Conservation (phyloP, 2,113 vertebrate species). For the Eurypyga helias region DNA sequence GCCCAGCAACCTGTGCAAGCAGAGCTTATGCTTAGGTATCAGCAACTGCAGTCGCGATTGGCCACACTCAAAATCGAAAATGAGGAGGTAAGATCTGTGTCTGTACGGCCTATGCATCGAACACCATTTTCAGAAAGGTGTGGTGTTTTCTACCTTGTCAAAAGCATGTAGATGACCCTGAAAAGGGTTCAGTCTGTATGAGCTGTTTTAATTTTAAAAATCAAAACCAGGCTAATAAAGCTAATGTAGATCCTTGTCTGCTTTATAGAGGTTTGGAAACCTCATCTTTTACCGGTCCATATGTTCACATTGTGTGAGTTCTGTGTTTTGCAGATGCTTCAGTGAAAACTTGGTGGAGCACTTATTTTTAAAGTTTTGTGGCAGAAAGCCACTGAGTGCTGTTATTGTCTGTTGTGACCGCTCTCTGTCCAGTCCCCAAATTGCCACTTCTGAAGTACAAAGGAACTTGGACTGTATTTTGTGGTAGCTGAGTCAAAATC, state of each 20-base stretch:
- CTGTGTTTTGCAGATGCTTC: background rate
- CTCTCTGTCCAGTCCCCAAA: background rate
- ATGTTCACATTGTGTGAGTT: background rate
- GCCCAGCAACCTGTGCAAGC: slow-evolving; percentile 93
- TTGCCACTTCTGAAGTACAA: background rate
- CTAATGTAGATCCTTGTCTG: background rate
- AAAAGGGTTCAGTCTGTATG: background rate
- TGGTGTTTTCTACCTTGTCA: background rate
- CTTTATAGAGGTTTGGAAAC: background rate
- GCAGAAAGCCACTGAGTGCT: background rate
- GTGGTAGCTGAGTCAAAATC: slow-evolving; percentile 26
- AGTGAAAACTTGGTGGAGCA: background rate
- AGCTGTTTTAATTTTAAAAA: background rate
- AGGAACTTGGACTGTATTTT: background rate
- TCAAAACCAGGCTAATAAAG: background rate
- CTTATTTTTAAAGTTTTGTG: background rate
- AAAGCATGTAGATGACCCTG: background rate
- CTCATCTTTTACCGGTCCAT: background rate
- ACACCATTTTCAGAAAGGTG: background rate
- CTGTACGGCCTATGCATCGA: background rate
- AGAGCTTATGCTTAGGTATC: slow-evolving; percentile 93
- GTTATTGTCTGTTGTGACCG: background rate
- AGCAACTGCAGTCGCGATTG: slow-evolving; percentile 95
- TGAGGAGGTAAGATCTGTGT: slow-evolving; percentile 87
- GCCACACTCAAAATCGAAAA: slow-evolving; percentile 96